Evolutionary conservation across 2,113 vertebrate genomes (phyloP).

Genomic region (Centrocercus urophasianus): DNA sequence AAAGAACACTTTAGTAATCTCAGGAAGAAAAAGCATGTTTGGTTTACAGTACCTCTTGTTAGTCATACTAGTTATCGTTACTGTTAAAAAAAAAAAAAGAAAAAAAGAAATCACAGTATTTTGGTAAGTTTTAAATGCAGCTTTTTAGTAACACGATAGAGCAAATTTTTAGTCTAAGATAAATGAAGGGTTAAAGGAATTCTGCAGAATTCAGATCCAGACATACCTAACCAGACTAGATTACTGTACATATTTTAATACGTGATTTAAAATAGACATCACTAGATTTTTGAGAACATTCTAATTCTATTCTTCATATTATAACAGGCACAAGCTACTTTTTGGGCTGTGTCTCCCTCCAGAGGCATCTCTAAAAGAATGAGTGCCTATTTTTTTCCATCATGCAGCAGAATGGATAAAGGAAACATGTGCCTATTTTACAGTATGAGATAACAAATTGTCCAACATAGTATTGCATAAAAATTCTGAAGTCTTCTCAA

Average conservation of each 20-base stretch:
- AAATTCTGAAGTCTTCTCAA: neutral
- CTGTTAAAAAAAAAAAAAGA: neutral
- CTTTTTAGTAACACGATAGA: neutral
- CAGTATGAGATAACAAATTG: neutral
- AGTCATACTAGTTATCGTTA: neutral
- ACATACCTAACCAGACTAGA: neutral
- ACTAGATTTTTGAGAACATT: neutral
- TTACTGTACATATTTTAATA: neutral
- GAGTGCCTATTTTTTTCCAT: neutral
- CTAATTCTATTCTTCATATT: neutral
- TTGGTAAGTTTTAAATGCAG: neutral
- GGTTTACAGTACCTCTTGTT: neutral
- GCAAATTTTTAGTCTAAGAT: neutral
- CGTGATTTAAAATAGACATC: neutral
- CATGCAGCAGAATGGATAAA: neutral
- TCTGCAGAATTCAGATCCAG: neutral
- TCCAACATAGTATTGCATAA: neutral
- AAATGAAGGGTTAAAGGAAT: slow-evolving; percentile 25
- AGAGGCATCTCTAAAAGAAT: slow-evolving; percentile 73
- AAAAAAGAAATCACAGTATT: neutral
- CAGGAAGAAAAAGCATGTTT: neutral
- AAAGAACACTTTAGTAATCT: neutral
- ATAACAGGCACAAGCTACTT: slow-evolving; percentile 52
- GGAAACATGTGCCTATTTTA: neutral
- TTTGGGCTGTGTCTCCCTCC: slow-evolving; percentile 82